Evolutionary conservation across 2,797 vertebrate genomes (phyloP), one percentile per base, ranked within the genome.

Genomic region (Sebastolobus alascanus): DNA sequence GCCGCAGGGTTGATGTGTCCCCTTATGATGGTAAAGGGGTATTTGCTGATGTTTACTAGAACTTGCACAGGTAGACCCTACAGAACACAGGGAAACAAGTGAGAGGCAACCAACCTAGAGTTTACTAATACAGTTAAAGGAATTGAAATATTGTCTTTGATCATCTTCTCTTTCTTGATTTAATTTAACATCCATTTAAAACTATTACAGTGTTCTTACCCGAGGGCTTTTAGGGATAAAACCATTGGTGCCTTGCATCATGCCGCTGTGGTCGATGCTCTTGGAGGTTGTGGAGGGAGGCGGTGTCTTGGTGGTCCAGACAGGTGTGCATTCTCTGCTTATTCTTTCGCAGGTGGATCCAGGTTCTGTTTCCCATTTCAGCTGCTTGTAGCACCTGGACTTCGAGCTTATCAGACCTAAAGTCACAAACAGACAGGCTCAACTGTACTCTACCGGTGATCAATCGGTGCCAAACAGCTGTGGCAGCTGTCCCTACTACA

Each of bases 1-100:
- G 95, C 93, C n/a, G 75, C 3, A 27, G 84, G 87, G 84, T 97
- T 88, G 59, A 94, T 75, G 0, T 22, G 66, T 38, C 97, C 97
- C 1, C 95, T 85, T 68, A 66, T 77, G 89, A 97, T 93, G 37
- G 77, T 89, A 71, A 96, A 85, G 54, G 92, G 64, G 13, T 92
- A 88, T 63, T 86, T 91, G 56, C 80, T 85, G 55, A 68, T 65
- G 70, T 82, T 81, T 50, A 71, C 60, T 75, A 68, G 29, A 2
- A 58, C 25, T 25, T 55, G 16, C 2, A n/a, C 33, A 50, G 88
- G 87, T 6, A 46, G 2, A 56, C n/a, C 71, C 96, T 97, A 79
- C 3, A 69, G 56, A 91, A 69, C 37, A 89, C 71, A 77, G 52
- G 43, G 67, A 85, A 70, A 75, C 3, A 68, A 77, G 27, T 20